phyloP scores from a whole-genome alignment of 2,888 invertebrate genomes.

The Mongoloraphidia duomilia region DNA sequence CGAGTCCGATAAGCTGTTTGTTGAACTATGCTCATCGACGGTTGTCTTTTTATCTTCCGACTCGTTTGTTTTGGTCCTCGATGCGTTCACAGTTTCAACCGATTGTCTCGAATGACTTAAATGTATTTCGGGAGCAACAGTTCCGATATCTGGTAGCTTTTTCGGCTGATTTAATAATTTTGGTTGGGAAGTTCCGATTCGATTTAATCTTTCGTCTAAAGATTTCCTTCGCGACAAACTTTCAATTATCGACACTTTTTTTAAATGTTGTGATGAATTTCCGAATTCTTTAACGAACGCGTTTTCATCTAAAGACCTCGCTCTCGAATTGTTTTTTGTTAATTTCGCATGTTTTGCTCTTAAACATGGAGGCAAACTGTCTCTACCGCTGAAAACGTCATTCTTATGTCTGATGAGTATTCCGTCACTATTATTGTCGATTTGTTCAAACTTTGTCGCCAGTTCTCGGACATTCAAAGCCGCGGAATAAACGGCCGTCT shows the following conservation, averaged over 20 bases:
- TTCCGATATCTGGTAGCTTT: constrained; percentile 27
- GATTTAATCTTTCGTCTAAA: constrained; percentile 31
- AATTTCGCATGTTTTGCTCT: constrained; percentile 42
- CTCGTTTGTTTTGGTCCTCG: no score
- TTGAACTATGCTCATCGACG: no score
- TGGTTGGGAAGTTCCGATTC: constrained; percentile 28
- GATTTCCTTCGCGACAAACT: constrained; percentile 36
- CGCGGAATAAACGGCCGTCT: no score
- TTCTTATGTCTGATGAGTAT: constrained; percentile 12
- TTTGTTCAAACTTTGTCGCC: constrained; percentile 43
- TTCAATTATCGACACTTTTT: constrained; percentile 18
- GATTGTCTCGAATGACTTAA: no score
- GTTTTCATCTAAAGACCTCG: constrained; percentile 57
- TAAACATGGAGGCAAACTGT: constrained; percentile 40
- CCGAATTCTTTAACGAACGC: constrained; percentile 57
- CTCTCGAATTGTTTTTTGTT: constrained; percentile 45
- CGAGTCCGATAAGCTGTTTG: no score
- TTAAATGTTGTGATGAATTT: constrained; percentile 7
- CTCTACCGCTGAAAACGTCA: constrained; percentile 20
- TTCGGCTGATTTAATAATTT: constrained; percentile 43
- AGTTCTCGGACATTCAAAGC: constrained; percentile 43
- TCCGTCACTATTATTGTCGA: constrained; percentile 20
- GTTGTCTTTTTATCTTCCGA: no score
- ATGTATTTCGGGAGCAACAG: no score
- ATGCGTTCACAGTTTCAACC: no score